Base-by-base conservation (phyloP, 2,113 vertebrate species). In the Pseudopodoces humilis region DNA sequence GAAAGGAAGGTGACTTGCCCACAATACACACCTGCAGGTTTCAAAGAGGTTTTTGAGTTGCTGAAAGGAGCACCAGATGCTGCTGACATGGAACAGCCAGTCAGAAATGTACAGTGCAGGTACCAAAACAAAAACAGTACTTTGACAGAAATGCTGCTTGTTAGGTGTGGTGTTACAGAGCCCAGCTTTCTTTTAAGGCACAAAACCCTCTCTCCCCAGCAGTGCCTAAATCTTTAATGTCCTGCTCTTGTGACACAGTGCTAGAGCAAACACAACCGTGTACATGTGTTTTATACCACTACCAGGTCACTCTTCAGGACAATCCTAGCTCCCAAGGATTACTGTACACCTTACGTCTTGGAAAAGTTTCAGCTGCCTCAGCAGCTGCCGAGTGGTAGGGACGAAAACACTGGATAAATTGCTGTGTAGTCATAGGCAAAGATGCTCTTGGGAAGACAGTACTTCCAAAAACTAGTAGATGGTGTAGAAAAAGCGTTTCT, bases 171-270 rank as follows among this genome's bases (percentile, higher is more conserved):
- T 2, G 23, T 19, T 27, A 56, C 8, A 49, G 31, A 62, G 49
- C 9, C 10, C 10, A 19, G 13, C 4, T 41, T 85, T 37, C 35
- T 37, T 50, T 50, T 7, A 75, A 62, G 31, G 37, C 20, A 50
- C 1, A 0, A 7, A 39, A 56, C 0, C 0, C 15, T 8, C 22
- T 11, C 6, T 1, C 7, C 20, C 7, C 2, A 31, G 30, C 7
- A 63, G 9, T 0, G 5, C 35, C 46, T 72, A 13, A 2, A n/a
- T 9, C 35, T 50, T 71, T 18, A 24, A 25, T 0, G 5, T 6
- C 23, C 10, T 1, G 3, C 52, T 30, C 23, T 18, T 1, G 0
- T 0, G 3, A 25, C 1, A 1, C 13, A 9, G 24, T 1, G 16
- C n/a, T 11, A 23, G 9, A 22, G 19, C 49, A 56, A 25, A 20